Percentiles rank a stretch among this genome's conserved stretches.
These are phyloP conservation scores for Lamprotornis superbus DNA, from an alignment of 2,113 vertebrate species.

Conservation along the genomic window DNA sequence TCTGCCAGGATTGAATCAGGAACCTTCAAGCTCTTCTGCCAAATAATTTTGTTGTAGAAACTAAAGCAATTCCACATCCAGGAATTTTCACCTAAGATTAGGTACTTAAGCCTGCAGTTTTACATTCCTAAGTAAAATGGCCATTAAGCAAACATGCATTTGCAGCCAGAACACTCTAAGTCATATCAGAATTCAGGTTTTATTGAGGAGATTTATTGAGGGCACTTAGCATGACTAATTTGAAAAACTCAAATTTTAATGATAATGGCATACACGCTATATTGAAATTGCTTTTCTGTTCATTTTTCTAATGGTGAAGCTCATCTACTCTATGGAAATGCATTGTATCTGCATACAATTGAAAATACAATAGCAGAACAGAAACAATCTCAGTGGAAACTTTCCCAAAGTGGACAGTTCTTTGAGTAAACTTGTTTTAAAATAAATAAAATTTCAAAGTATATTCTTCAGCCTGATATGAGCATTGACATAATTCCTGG, in stretches of 20 bases:
- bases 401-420: background rate
- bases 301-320: background rate
- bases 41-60: background rate
- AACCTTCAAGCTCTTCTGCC: background rate
- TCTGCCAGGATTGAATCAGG: background rate
- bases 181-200: background rate
- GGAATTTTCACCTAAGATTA: background rate
- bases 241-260: constrained; percentile 11
- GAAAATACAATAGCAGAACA: background rate
- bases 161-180: background rate
- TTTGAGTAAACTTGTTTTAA: background rate
- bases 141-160: background rate
- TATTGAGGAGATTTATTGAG: background rate
- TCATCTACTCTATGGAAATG: background rate
- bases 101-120: background rate
- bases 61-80: background rate
- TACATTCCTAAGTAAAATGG: background rate
- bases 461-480: background rate
- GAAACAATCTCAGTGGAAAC: background rate
- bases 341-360: background rate
- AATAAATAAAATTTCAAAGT: background rate
- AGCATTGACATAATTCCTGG: background rate
- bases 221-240: background rate
- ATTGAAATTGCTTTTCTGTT: background rate
- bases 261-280: background rate